Evolutionary conservation across 2,888 invertebrate genomes (phyloP), one percentile per base, ranked within the genome.

Genomic region (Chaetogeoica ovagalla): DNA sequence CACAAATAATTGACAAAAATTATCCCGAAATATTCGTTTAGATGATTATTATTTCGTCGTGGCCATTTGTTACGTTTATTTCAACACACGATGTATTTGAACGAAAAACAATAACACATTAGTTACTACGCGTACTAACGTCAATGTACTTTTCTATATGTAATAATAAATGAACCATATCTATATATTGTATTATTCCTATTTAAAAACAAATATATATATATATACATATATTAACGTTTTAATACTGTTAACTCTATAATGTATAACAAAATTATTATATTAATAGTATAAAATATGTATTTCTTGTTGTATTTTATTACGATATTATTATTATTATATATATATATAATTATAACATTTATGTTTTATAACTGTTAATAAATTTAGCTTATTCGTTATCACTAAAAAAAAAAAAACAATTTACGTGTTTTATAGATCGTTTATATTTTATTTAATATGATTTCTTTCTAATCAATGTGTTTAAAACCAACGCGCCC

Each of bases 201-300:
- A 66, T 59, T 75, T 59, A 57, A 6, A 43, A 66, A 43, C n/a
- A n/a, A n/a, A 75, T 75, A 75, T 75, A 66, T 75, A 59, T 75
- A 30, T 30, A 30, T 30, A 30, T 30, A 30, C 4, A 30, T 30
- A 43, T 57, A 57, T 19, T 66, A 75, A 63, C 55, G 9, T 66
- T 9, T 43, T 75, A 75, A 21, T 66, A 74, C 23, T 66, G 57
- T 66, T 75, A 74, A 63, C n/a, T 48, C 30, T 39, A 63, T 52
- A 37, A 15, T n/a, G 7, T 60, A 39, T 11, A 30, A 30, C 30
- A 30, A 30, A 30, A 30, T 30, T 30, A 30, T 15, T 43, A 66
- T 39, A 66, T 39, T 30, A 9, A 59, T 52, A 63, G 3, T 30
- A 75, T 15, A 30, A 30, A 30, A 30, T 30, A 57, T 75, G 65